Evolutionary conservation across 2,797 vertebrate species (phyloP).

Genomic region (Manis pentadactyla): DNA sequence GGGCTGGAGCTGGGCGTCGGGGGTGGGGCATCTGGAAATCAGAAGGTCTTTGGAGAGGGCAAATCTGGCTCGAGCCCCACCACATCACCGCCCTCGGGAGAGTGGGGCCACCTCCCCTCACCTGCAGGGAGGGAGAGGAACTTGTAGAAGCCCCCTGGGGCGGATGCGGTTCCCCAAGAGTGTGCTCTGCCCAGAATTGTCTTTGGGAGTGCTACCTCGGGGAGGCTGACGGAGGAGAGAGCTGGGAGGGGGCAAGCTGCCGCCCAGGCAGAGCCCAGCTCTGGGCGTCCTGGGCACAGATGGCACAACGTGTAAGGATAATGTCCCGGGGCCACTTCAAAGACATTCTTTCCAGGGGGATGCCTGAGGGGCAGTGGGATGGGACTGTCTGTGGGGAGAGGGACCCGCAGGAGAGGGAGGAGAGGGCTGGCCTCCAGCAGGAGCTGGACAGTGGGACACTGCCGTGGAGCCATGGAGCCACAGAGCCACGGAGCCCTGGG

Average conservation of each 20-base stretch:
- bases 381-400: too few relatives aligned
- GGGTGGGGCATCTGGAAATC: neutral
- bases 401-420: too few relatives aligned
- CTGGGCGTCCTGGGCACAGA: neutral
- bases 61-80: neutral
- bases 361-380: too few relatives aligned
- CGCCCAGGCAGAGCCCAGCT: neutral
- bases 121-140: neutral
- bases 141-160: neutral
- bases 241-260: accelerated
- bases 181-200: too few relatives aligned
- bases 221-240: accelerated
- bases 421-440: neutral
- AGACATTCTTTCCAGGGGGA: too few relatives aligned
- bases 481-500: neutral
- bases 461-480: neutral
- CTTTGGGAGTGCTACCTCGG: accelerated
- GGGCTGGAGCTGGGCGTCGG: accelerated
- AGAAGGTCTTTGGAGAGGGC: neutral
- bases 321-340: too few relatives aligned
- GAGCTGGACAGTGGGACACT: accelerated
- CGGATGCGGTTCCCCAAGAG: neutral
- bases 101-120: neutral
- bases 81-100: accelerated
- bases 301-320: neutral